Evolutionary conservation across 2,888 invertebrate genomes (phyloP), one percentile per base, ranked within the genome.

Genomic region (Drosophila gaucha): DNA sequence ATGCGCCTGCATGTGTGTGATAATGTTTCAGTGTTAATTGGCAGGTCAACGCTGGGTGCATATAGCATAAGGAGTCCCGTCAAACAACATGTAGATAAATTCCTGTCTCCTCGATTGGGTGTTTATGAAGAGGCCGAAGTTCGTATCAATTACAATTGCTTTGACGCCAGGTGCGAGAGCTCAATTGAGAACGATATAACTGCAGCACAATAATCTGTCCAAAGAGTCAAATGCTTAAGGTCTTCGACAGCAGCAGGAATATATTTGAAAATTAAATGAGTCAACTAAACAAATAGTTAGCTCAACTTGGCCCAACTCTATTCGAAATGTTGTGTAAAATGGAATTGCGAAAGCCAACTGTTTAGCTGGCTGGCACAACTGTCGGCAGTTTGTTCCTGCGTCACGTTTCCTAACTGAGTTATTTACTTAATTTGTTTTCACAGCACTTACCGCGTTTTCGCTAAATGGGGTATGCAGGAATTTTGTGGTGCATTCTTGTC

Each of bases 21-120:
- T 68, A 74, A 74, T 72, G 74, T 72, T 63, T 72, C 63, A 56
- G 73, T 67, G 77, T 73, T 74, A 76, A 77, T 78, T 78, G 74
- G 54, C 31, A 60, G 75, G 63, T 63, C 51, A 58, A 63, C 49
- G 41, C 24, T 24, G 50, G n/a, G 10, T 6, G 24, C 54, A 28
- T 30, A 26, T 24, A 20, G 20, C 35, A 20, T 10, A 46, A 36
- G 36, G 20, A 18, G 35, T 54, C 28, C 46, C 47, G 36, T n/a
- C 5, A 35, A 35, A 44, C 54, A 55, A 71, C 55, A 55, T 55
- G 72, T 72, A 58, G 50, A 65, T 66, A 57, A 30, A 30, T 14
- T 16, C 26, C 41, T 14, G 1, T 12, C 38, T 6, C 26, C 24
- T 14, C 18, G 35, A 18, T 20, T 22, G n/a, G n/a, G 22, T 26